Base-by-base conservation (phyloP, 2,888 invertebrate genomes). In the Brenthis daphne region DNA sequence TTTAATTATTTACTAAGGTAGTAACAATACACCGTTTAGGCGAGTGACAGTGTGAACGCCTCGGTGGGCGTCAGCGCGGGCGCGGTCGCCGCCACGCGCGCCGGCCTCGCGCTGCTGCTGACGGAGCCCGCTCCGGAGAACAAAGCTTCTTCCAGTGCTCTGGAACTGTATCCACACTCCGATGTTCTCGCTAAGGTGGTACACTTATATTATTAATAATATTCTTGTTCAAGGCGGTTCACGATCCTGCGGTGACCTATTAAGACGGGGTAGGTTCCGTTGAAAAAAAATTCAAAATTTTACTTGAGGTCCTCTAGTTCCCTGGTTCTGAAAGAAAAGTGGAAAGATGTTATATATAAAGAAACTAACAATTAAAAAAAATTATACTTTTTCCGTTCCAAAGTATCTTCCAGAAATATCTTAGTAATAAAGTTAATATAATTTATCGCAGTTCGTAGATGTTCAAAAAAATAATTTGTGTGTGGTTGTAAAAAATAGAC, bases 111-210 rank as follows among this genome's bases (percentile, higher is more conserved):
- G 53, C 73, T 79, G 64, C 74, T 72, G 48, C 73, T 76, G 61
- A 74, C 78, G 60, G 81, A 79, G 76, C 80, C 80, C 67, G 73
- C 60, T 6, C 67, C 71, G 24, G 74, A 69, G 64, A 56, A 53
- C 53, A 64, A 37, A 53, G 57, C 51, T 14, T 81, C 82, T 78
- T 82, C 84, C 75, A 82, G 82, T 74, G 73, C 75, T 33, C 83
- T 89, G 13, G 81, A 82, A 69, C 79, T 88, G 54, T 81, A 79
- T 74, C 87, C 88, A 69, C 85, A 83, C 71, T 76, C 76, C 0
- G 84, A 81, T 50, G 83, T 82, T 57, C 72, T 86, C 63, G 85
- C 86, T 1, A 76, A 79, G 69, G 71, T 70, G 37, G 37, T 48
- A 37, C 6, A 24, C 29, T 33, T 16, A 11, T 29, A n/a, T 29